These are phyloP conservation scores for Urocolius indicus DNA, from an alignment of 2,113 vertebrate species.

Conservation along the genomic window DNA sequence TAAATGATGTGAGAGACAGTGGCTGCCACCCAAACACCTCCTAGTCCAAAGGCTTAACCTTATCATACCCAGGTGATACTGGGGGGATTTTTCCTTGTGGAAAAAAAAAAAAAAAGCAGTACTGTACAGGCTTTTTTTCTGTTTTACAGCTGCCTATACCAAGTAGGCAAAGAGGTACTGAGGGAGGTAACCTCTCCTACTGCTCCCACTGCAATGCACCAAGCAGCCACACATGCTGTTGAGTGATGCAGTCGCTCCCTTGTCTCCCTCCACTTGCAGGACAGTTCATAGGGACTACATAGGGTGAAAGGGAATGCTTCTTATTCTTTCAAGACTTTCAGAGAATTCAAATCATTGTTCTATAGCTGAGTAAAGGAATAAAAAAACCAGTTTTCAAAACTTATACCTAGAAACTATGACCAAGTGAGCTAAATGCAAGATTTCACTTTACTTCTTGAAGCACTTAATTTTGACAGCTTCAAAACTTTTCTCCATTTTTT, in stretches of 20 bases:
- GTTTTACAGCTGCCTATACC: background rate
- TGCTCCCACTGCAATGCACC: background rate
- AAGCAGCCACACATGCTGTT: background rate
- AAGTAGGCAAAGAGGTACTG: background rate
- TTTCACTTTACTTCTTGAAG: background rate
- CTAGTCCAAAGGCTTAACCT: background rate
- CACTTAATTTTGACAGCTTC: background rate
- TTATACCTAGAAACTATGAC: background rate
- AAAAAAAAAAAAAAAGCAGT: background rate
- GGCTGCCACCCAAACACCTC: background rate
- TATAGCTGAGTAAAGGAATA: background rate
- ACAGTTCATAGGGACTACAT: background rate
- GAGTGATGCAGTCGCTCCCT: background rate
- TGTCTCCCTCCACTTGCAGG: background rate
- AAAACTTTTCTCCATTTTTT: background rate
- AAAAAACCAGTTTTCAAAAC: background rate
- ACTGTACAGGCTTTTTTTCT: background rate
- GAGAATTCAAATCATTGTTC: background rate
- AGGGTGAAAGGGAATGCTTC: background rate
- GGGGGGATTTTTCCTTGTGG: fast-evolving
- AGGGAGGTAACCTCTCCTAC: background rate
- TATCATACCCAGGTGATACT: background rate
- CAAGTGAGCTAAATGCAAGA: background rate
- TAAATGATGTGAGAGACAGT: background rate
- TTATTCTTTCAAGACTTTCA: background rate